Evolutionary conservation across 2,888 invertebrate genomes (phyloP).

Genomic region (Tholera decimalis): DNA sequence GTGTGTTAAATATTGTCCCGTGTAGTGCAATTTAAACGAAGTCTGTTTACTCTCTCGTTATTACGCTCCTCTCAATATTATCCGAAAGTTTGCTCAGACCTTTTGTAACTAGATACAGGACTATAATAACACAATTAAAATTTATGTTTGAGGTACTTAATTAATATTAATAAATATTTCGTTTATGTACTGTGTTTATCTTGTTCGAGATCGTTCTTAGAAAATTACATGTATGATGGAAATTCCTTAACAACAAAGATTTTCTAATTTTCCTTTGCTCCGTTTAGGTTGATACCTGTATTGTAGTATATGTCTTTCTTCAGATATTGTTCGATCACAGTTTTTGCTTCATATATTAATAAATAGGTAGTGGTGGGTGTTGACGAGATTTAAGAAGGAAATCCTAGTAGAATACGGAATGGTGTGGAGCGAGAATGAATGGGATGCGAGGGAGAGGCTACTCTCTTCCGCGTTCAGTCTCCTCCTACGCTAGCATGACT

Average conservation of each 20-base stretch:
- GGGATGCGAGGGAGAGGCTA: no score
- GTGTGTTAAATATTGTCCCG: conserved; percentile 67
- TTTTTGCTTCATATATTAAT: no score
- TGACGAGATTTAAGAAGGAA: neutral
- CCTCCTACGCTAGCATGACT: no score
- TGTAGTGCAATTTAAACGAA: conserved; percentile 69
- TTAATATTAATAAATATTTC: conserved; percentile 24
- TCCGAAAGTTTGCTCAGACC: conserved; percentile 68
- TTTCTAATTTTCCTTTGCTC: neutral
- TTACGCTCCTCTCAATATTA: conserved; percentile 65
- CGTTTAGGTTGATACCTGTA: no score
- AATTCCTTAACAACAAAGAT: neutral
- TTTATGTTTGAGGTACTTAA: conserved; percentile 48
- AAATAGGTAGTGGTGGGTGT: no score
- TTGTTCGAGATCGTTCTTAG: neutral
- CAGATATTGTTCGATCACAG: no score
- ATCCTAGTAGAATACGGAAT: conserved; percentile 44
- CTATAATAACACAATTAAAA: conserved; percentile 56
- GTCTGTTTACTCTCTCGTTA: conserved; percentile 71
- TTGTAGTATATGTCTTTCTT: neutral
- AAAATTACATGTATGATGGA: neutral
- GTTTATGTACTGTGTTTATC: conserved; percentile 24
- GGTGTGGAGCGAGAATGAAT: no score
- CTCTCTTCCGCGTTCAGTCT: no score
- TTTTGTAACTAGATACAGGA: conserved; percentile 57